Conservation (phyloP, 23 tunicate genomes). For the Trididemnum miniatum region DNA sequence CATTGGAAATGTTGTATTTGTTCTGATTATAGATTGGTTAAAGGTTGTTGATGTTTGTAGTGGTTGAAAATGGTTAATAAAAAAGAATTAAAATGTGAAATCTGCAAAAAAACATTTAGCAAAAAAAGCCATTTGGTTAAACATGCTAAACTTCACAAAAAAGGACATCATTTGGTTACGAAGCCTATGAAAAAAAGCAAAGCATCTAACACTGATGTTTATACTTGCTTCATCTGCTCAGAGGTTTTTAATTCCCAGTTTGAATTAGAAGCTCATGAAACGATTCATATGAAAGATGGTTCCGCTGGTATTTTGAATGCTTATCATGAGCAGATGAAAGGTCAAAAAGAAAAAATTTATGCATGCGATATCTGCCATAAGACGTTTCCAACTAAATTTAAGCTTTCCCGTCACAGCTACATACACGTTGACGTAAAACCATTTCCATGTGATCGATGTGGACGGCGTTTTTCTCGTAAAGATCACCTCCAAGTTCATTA, state of each 20-base stretch:
- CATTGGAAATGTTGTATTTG: no score
- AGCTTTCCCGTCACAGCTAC: slow-evolving; percentile 46
- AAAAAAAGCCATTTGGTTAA: neutral
- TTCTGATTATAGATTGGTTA: neutral
- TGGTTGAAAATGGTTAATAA: slow-evolving; percentile 16
- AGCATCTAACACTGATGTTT: neutral
- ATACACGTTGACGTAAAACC: slow-evolving; percentile 50
- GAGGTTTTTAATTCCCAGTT: neutral
- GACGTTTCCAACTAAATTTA: slow-evolving; percentile 40
- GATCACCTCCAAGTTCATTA: slow-evolving; percentile 65
- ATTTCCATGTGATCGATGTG: slow-evolving; percentile 52
- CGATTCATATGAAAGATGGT: neutral
- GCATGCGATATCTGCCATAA: slow-evolving; percentile 38
- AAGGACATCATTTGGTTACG: slow-evolving; percentile 14
- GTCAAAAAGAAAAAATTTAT: neutral
- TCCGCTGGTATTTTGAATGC: neutral
- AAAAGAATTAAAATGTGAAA: slow-evolving; percentile 9
- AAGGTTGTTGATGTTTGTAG: no score
- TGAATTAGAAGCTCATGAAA: neutral
- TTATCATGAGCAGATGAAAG: neutral
- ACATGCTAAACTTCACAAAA: slow-evolving; percentile 26
- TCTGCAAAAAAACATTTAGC: slow-evolving; percentile 21
- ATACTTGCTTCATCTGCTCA: neutral
- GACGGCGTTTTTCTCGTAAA: slow-evolving; percentile 45
- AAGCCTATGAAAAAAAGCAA: slow-evolving; percentile 17